phyloP scores from a whole-genome alignment of 2,113 vertebrate species.

The Cepphus grylle region DNA sequence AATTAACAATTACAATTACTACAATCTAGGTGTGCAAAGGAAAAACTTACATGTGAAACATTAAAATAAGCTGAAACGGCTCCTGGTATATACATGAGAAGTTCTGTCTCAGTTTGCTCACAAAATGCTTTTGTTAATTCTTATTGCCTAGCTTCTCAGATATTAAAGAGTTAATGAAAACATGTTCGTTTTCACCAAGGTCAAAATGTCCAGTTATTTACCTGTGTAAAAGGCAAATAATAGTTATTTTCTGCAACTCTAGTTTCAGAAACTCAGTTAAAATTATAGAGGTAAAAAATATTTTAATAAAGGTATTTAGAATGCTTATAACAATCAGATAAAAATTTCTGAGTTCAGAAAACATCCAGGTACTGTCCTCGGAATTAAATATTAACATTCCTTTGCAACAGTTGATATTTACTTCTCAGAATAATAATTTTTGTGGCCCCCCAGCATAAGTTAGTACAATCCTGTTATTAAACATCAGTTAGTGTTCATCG shows the following conservation, averaged over 20 bases:
- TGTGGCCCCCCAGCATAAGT: not conserved
- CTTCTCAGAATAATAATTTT: not conserved
- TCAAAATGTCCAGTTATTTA: not conserved
- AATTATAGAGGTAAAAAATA: not conserved
- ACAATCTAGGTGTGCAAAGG: not conserved
- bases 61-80: not conserved
- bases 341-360: not conserved
- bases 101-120: not conserved
- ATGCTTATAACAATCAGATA: not conserved
- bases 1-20: not conserved
- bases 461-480: not conserved
- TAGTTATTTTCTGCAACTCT: not conserved
- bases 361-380: not conserved
- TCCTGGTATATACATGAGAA: not conserved
- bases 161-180: not conserved
- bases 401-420: not conserved
- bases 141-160: not conserved
- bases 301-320: not conserved
- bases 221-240: not conserved
- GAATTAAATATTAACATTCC: not conserved
- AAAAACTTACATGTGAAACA: not conserved
- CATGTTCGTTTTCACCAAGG: not conserved
- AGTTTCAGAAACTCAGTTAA: not conserved
- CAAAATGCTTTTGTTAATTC: not conserved
- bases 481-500: not conserved